Evolutionary conservation across 2,888 invertebrate species (phyloP), one percentile per base, ranked within the genome.

Genomic region (Tenthredo scrophulariae): DNA sequence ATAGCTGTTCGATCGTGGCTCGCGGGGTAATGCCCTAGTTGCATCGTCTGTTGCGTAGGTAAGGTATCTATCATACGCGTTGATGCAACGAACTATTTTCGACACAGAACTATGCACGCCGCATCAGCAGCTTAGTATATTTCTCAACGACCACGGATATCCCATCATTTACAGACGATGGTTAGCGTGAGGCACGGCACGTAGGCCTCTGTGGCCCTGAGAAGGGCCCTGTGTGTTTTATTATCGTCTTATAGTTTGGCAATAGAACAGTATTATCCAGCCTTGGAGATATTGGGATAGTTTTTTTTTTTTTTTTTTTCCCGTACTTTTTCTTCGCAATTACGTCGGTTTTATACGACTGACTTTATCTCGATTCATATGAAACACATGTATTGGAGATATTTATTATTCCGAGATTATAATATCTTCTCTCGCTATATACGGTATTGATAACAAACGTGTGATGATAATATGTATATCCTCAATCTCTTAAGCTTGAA

Each of bases 141-240:
- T n/a, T 54, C n/a, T 54, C n/a, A n/a, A 54, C n/a, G n/a, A n/a
- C 54, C 7, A 54, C 54, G 7, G 6, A 54, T 54, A n/a, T 2
- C n/a, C n/a, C 18, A 7, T 54, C 54, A 54, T 54, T 4, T 46
- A 46, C 46, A 33, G 33, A 29, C 29, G 18, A n/a, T 15, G 15
- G 43, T 43, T 43, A n/a, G 18, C 75, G 75, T 46, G 75, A 46
- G 15, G 43, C 46, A 0, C 26, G 75, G 46, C 75, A 75, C 75
- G 75, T 75, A 75, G 75, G 46, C 75, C 46, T 46, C 13, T 46
- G 10, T 9, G 75, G 46, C 75, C 74, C 43, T 74, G 46, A 26
- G 15, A 43, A 74, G 74, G 70, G 70, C 70, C 33, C 33, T 18
- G 33, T 9, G 70, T 37, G 29, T 10, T 62, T 26, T 62, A 62